Percentiles rank a stretch among this genome's conserved stretches.
These are phyloP conservation scores for Tachuris rubrigastra DNA, from an alignment of 2,113 vertebrate species.

Conservation along the genomic window DNA sequence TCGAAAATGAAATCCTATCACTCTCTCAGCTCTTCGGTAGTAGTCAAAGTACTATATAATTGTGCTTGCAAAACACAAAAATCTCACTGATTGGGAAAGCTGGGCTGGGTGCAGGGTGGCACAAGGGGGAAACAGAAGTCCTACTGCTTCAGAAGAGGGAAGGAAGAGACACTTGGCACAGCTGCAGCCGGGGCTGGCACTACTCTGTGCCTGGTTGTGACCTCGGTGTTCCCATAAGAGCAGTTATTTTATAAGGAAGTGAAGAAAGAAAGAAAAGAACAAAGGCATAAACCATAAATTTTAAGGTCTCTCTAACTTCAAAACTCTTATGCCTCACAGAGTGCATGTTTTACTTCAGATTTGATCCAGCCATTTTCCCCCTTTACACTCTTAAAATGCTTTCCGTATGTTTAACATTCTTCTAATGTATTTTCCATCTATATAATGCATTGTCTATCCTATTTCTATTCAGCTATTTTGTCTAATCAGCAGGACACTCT, in stretches of 20 bases:
- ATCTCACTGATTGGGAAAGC: neutral
- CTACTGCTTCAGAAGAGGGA: neutral
- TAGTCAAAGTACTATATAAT: neutral
- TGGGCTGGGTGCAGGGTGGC: neutral
- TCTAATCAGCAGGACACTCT: neutral
- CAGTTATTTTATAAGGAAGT: neutral
- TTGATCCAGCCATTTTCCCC: neutral
- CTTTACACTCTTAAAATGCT: constrained; percentile 7
- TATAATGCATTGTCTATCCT: neutral
- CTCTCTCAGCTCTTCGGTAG: neutral
- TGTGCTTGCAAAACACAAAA: neutral
- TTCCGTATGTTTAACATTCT: constrained; percentile 44
- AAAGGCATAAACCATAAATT: neutral
- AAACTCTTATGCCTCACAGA: neutral
- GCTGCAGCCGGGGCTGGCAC: neutral
- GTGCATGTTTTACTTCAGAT: neutral
- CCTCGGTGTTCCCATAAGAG: neutral
- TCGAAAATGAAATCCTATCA: neutral
- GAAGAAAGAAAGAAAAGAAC: neutral
- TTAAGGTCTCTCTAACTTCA: neutral
- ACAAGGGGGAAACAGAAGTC: neutral
- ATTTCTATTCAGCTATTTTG: constrained; percentile 20
- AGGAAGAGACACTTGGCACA: neutral
- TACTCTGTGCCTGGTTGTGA: neutral
- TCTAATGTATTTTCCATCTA: neutral